A percentile compares a stretch with the other conserved stretches of the same genome.
Evolutionary conservation across 2,888 invertebrate genomes (phyloP).

Genomic region (Oxytorus armatus): DNA sequence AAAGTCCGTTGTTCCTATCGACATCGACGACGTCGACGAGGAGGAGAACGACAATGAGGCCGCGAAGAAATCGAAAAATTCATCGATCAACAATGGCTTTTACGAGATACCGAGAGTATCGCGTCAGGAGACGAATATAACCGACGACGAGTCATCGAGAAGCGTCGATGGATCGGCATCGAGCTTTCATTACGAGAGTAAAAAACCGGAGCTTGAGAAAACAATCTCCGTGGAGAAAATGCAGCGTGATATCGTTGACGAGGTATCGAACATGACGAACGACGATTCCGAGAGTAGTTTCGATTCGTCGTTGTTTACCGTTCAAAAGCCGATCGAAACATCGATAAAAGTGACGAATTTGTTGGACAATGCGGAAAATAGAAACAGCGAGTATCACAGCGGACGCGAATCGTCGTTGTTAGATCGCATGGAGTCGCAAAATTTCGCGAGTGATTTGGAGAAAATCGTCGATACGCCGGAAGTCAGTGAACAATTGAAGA

Average conservation of each 20-base stretch:
- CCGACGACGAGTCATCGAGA: conserved; percentile 77
- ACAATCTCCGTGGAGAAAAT: conserved; percentile 17
- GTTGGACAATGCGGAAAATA: conserved; percentile 22
- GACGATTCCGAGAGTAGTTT: conserved; percentile 72
- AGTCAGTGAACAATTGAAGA: neutral
- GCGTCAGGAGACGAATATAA: conserved; percentile 73
- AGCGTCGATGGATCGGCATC: conserved; percentile 63
- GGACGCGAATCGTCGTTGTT: conserved; percentile 56
- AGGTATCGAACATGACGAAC: conserved; percentile 74
- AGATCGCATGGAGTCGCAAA: neutral
- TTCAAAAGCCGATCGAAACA: conserved; percentile 20
- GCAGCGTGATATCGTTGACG: conserved; percentile 18
- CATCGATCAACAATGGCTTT: conserved; percentile 55
- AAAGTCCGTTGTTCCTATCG: conserved; percentile 2
- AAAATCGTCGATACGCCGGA: neutral
- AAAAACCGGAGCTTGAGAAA: conserved; percentile 7
- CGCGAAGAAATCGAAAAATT: conserved; percentile 33
- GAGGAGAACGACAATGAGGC: no score
- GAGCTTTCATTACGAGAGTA: conserved; percentile 23
- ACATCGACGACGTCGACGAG: conserved; percentile 1
- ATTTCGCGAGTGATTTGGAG: neutral
- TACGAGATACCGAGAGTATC: conserved; percentile 34
- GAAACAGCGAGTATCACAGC: conserved; percentile 28
- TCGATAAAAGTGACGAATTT: conserved; percentile 2
- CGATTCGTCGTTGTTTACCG: conserved; percentile 53